A percentile compares a stretch with the other conserved stretches of the same genome.
These are phyloP conservation scores for Malacoraja senta DNA, from an alignment of 2,797 vertebrate genomes.

Conservation along the genomic window DNA sequence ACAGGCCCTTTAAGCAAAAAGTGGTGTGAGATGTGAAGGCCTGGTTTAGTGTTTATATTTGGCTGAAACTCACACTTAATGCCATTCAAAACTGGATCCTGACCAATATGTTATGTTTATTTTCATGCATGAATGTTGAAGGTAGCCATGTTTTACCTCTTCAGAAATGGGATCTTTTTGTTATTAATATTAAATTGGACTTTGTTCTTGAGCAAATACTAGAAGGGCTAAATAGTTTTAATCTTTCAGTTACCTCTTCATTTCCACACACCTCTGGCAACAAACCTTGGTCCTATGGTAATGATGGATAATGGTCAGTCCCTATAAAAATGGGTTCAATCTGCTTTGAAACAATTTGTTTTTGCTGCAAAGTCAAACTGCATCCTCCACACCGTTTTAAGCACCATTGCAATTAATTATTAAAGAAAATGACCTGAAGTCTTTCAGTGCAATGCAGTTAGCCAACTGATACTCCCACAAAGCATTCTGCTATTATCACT, in stretches of 20 bases:
- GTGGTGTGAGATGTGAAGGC: too few relatives aligned
- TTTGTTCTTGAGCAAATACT: background rate
- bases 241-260: background rate
- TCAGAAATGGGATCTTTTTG: too few relatives aligned
- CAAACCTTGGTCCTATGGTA: background rate
- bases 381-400: background rate
- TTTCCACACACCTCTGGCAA: background rate
- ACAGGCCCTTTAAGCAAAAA: too few relatives aligned
- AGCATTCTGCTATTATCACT: slow-evolving; percentile 1
- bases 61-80: too few relatives aligned
- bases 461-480: background rate
- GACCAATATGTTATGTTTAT: too few relatives aligned
- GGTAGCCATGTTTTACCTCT: too few relatives aligned
- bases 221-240: background rate
- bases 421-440: background rate
- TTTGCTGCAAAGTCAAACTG: background rate
- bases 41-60: too few relatives aligned
- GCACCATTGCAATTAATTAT: background rate
- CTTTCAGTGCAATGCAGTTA: background rate
- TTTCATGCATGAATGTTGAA: too few relatives aligned
- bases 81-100: too few relatives aligned
- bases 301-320: background rate
- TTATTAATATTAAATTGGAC: background rate
- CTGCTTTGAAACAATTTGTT: background rate
- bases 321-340: background rate